Base-by-base conservation (phyloP, 2,888 invertebrate species). In the Ligdia adustata region DNA sequence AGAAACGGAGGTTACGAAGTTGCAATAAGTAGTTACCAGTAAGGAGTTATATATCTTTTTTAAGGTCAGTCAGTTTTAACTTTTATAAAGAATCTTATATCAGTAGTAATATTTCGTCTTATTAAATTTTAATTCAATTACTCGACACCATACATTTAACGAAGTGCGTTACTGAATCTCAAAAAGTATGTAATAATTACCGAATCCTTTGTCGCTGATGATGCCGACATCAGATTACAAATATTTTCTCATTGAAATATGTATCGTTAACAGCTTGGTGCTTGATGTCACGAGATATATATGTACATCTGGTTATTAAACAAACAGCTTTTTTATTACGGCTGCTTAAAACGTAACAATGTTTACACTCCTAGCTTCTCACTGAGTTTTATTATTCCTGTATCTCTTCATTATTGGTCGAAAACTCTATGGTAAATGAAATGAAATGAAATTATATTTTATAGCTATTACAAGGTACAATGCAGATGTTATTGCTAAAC, bases 181-280 rank as follows among this genome's bases (percentile, higher is more conserved):
- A 66, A 70, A 75, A 75, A 66, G 57, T 66, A 75, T 66, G 58
- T 66, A 68, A 72, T 76, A 76, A 78, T 76, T 78, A 67, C 69
- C 26, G 5, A 27, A 52, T 41, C 54, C 57, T 66, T 72, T 67
- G 60, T 60, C 42, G 42, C 12, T n/a, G n/a, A 18, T 51, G 72
- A 76, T 71, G 73, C 73, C 75, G 75, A 60, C 63, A 15, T 43
- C 38, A 56, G 73, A 73, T 76, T 70, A 62, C 64, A 11, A 54
- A 49, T 56, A 54, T 57, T 64, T 61, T 69, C 66, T 63, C 73
- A 73, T 74, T 76, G 63, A 74, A 74, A 72, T 70, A 72, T 64
- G 56, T 60, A 57, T 55, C 60, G 52, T 65, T 68, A 61, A 59
- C 24, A 47, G 54, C 49, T 40, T n/a, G n/a, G 40, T 60, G 52